phyloP scores from a whole-genome alignment of 2,113 vertebrate genomes.

The Chaenogobius annularis region DNA sequence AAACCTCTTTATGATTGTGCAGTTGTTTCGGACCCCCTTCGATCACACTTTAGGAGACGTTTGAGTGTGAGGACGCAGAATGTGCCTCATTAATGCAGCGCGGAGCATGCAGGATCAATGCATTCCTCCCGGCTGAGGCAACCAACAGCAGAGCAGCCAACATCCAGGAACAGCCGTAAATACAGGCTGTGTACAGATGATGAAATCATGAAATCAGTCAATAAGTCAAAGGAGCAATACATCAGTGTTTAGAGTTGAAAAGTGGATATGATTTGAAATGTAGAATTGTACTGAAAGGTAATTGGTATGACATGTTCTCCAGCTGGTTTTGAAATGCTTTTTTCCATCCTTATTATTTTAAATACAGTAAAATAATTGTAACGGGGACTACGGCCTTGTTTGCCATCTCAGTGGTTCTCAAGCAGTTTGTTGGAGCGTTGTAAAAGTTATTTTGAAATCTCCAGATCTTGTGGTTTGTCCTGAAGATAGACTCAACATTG shows the following conservation, averaged over 20 bases:
- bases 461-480: too few species aligned
- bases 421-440: too few species aligned
- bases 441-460: too few species aligned
- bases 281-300: background rate
- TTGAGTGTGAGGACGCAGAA: conserved; percentile 12
- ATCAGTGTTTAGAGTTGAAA: background rate
- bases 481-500: too few species aligned
- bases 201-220: background rate
- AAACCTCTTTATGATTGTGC: background rate
- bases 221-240: background rate
- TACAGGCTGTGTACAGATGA: background rate
- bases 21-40: conserved; percentile 16
- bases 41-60: conserved; percentile 22
- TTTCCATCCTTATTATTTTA: too few species aligned
- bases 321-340: too few species aligned
- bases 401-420: too few species aligned
- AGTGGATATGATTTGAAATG: background rate
- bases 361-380: too few species aligned
- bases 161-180: conserved; percentile 1
- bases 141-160: background rate
- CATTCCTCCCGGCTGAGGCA: conserved; percentile 36
- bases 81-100: conserved; percentile 26
- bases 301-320: background rate
- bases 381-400: too few species aligned
- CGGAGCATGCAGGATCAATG: background rate